Evolutionary conservation across 2,113 vertebrate genomes (phyloP), one percentile per base, ranked within the genome.

Genomic region (Esox niger): DNA sequence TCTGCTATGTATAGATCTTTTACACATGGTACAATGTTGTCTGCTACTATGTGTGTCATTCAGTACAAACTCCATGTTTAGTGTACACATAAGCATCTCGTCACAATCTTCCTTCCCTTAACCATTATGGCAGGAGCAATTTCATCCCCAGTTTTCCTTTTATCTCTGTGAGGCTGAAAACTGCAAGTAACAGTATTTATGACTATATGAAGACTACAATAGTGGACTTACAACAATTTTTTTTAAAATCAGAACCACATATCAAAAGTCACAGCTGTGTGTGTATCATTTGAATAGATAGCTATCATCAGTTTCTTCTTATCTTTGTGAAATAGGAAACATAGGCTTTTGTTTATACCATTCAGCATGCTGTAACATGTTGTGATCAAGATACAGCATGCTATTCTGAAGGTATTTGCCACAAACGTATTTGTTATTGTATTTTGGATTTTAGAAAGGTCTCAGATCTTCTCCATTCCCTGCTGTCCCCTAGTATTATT

Each of bases 221-320:
- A 49, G 62, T 56, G 66, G 64, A n/a, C n/a, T n/a, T n/a, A n/a
- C n/a, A n/a, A n/a, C n/a, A n/a, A 61, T 75, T 84, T 80, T 78
- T 61, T 55, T 85, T 87, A 84, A 85, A 84, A 79, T 75, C 49
- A 5, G n/a, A n/a, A n/a, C n/a, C n/a, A n/a, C 35, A 38, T 38
- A 13, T 38, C 11, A 38, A 38, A 13, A 23, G 49, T 74, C 43
- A 77, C 13, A 17, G 27, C 3, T 3, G 13, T 23, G 23, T 2
- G 33, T 29, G 62, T 74, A 52, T 84, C 79, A 82, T 77, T 46
- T 6, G 47, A 78, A 74, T 74, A 65, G 59, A 57, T 84, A 58
- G 82, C 83, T 80, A n/a, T n/a, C n/a, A n/a, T n/a, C n/a, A n/a
- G n/a, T n/a, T n/a, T n/a, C n/a, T n/a, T n/a, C n/a, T n/a, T n/a